Evolutionary conservation across 2,888 invertebrate genomes (phyloP).

Genomic region (Zele albiditarsus): DNA sequence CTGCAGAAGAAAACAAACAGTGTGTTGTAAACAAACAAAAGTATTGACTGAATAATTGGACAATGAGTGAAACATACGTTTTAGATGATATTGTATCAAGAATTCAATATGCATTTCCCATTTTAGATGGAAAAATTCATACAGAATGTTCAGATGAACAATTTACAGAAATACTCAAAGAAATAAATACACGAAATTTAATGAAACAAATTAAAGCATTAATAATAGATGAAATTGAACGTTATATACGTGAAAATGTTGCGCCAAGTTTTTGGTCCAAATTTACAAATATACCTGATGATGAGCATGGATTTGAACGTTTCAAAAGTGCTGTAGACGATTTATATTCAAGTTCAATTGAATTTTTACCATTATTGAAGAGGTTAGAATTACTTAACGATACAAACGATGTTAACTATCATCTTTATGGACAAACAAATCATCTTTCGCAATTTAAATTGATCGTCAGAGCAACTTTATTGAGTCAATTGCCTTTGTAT

Average conservation of each 20-base stretch:
- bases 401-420: conserved; percentile 41
- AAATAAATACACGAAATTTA: conserved; percentile 66
- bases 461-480: conserved; percentile 78
- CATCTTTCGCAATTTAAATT: conserved; percentile 78
- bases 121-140: conserved; percentile 58
- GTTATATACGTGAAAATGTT: conserved; percentile 77
- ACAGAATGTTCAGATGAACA: conserved; percentile 67
- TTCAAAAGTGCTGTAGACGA: conserved; percentile 81
- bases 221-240: conserved; percentile 75
- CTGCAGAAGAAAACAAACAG: not conserved
- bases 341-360: conserved; percentile 76
- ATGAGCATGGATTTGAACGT: conserved; percentile 77
- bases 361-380: conserved; percentile 76
- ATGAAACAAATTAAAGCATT: conserved; percentile 69
- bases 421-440: conserved; percentile 75
- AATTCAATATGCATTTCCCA: conserved; percentile 63
- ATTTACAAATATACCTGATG: conserved; percentile 75
- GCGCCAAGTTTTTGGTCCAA: conserved; percentile 81
- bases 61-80: conserved; percentile 9
- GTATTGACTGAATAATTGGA: not conserved
- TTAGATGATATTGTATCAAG: conserved; percentile 45
- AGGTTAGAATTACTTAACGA: conserved; percentile 74
- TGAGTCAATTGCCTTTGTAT: conserved; percentile 82
- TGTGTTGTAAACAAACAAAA: conserved; percentile 4
- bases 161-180: conserved; percentile 64